Evolutionary conservation across 2,888 invertebrate species (phyloP), one percentile per base, ranked within the genome.

Genomic region (Cyclophora punctaria): DNA sequence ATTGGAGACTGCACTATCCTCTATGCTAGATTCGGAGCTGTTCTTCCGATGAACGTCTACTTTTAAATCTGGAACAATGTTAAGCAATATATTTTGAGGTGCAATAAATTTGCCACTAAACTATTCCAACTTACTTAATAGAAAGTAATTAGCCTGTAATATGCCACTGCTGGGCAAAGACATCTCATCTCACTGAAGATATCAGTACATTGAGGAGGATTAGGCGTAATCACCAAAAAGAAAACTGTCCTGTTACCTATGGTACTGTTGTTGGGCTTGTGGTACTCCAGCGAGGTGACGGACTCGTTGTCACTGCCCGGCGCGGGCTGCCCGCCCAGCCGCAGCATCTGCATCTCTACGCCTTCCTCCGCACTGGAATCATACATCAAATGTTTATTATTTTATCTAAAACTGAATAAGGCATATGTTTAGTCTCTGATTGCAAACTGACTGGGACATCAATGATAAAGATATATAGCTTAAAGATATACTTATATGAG

Each of bases 11-110:
- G 90, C 88, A 51, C 89, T 84, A 58, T 92, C 91, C 58, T 94
- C 94, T 72, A 95, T 94, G 63, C 95, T 95, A 58, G 96, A 96
- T 78, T 95, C 96, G 0, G 96, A 96, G 70, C 96, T 96, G 76
- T 96, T 96, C 76, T 96, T 96, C 52, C 96, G 91, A 83, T 97
- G 97, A 49, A 97, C 96, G 83, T 97, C 97, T 53, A 96, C 97
- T 90, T 96, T 96, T 64, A 97, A 90, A 90, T 97, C 96, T 93
- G 78, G 5, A 83, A 86, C 59, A 62, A 66, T 34, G 56, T n/a
- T 20, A 7, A 47, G 3, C 7, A 40, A 43, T 44, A 4, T 7
- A 35, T 37, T 7, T 35, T 46, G 6, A 44, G 7, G 20, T 20
- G 20, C 20, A 20, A 20, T 20, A 3, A 40, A 3, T 3, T 47